phyloP scores from a whole-genome alignment of 2,113 vertebrate species.

The Oreochromis spilurus region DNA sequence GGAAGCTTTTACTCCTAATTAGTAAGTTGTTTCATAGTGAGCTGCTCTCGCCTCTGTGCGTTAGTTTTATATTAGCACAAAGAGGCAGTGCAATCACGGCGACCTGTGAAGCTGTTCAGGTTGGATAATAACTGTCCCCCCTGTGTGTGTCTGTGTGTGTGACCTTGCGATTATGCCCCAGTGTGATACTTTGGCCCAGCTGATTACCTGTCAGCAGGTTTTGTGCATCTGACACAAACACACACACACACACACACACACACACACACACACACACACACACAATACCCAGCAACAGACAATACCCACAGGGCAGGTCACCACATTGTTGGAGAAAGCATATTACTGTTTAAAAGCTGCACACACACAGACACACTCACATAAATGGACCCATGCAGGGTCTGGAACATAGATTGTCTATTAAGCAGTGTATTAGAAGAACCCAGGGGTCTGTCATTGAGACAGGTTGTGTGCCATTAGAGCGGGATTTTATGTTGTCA shows the following conservation, averaged over 20 bases:
- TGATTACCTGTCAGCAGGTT: slow-evolving; percentile 76
- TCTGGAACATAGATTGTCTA: slow-evolving; percentile 46
- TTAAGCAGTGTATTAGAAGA: slow-evolving; percentile 51
- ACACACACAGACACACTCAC: not conserved
- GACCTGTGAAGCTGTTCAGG: slow-evolving; percentile 39
- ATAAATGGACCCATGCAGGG: slow-evolving; percentile 30
- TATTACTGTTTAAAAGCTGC: slow-evolving; percentile 45
- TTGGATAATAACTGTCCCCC: slow-evolving; percentile 45
- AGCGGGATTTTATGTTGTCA: slow-evolving; percentile 27
- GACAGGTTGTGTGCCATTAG: slow-evolving; percentile 51
- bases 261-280: not conserved
- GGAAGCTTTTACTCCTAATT: not conserved
- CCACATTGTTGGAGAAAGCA: slow-evolving; percentile 34
- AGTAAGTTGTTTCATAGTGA: not conserved
- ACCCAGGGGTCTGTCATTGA: slow-evolving; percentile 36
- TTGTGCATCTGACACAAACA: slow-evolving; percentile 38
- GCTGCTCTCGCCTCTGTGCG: not conserved
- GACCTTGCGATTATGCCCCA: slow-evolving; percentile 62
- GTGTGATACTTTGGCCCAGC: slow-evolving; percentile 57
- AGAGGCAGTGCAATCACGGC: slow-evolving; percentile 42
- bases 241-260: not conserved
- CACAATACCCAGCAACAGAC: slow-evolving; percentile 32
- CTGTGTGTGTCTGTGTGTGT: not conserved
- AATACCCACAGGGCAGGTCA: slow-evolving; percentile 51
- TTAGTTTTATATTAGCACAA: slow-evolving; percentile 36